Conservation (phyloP, 2,888 invertebrate species). For the Polydrusus tereticollis region DNA sequence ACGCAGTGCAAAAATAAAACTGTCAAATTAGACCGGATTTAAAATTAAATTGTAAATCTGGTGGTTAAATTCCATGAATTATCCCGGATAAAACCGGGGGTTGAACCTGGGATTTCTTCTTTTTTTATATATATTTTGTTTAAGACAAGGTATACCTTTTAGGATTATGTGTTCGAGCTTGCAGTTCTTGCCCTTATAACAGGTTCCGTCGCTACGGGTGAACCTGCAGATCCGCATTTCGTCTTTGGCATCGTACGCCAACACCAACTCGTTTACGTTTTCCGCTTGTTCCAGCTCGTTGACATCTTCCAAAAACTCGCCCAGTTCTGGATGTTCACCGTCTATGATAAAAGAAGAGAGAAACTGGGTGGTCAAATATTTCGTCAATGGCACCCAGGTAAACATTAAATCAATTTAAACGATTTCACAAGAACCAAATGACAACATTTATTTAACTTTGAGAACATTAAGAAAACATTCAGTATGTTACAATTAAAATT, state of each 20-base stretch:
- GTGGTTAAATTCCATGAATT: background rate
- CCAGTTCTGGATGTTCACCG: constrained; percentile 51
- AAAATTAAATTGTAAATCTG: no score
- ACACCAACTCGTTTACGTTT: constrained; percentile 56
- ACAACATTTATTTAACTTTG: no score
- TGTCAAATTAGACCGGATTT: no score
- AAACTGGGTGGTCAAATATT: no score
- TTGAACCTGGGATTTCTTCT: background rate
- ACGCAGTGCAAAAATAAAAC: no score
- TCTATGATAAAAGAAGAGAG: constrained; percentile 37
- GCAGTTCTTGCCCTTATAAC: constrained; percentile 59
- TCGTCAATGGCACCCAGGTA: no score
- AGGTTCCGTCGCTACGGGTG: constrained; percentile 55
- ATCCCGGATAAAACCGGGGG: constrained; percentile 12
- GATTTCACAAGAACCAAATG: no score
- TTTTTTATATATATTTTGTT: background rate
- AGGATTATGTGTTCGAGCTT: constrained; percentile 56
- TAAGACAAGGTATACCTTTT: constrained; percentile 51
- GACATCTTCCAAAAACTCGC: constrained; percentile 51
- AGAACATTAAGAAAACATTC: no score
- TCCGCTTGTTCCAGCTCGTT: constrained; percentile 52
- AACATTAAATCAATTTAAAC: no score
- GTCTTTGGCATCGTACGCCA: constrained; percentile 59
- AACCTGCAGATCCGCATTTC: constrained; percentile 59
- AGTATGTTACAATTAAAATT: no score